A percentile compares a stretch with the other conserved stretches of the same genome.
phyloP scores from a whole-genome alignment of 2,888 invertebrate species.

The Ecdyonurus torrentis region DNA sequence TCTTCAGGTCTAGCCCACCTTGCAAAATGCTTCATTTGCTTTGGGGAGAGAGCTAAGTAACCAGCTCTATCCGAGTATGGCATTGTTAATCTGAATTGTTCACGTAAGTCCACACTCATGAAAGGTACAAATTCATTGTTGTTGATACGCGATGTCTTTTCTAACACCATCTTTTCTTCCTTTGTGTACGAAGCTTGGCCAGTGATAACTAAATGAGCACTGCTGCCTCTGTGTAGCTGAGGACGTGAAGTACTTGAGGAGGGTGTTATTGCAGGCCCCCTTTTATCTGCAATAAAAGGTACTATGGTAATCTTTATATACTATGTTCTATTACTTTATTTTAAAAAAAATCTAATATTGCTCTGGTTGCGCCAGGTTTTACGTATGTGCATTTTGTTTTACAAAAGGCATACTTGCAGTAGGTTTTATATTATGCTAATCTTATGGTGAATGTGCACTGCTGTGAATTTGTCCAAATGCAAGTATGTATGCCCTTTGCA shows the following conservation, averaged over 20 bases:
- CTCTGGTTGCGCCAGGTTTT: no score
- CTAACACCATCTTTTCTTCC: constrained; percentile 68
- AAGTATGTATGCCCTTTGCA: no score
- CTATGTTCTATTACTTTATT: no score
- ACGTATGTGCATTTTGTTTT: no score
- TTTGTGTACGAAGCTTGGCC: constrained; percentile 48
- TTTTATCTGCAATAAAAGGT: no score
- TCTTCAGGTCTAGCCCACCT: constrained; percentile 74
- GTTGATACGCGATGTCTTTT: constrained; percentile 72
- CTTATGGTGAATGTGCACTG: no score
- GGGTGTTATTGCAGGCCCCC: no score
- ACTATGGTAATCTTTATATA: no score
- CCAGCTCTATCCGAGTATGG: constrained; percentile 44
- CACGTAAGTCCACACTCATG: constrained; percentile 69
- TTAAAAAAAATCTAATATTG: no score
- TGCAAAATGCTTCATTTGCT: constrained; percentile 58
- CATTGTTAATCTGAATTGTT: constrained; percentile 43
- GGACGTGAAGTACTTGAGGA: constrained; percentile 22
- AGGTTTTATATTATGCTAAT: no score
- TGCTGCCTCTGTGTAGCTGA: constrained; percentile 41
- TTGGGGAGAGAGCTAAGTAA: constrained; percentile 58
- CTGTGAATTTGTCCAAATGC: no score
- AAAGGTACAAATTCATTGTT: constrained; percentile 82
- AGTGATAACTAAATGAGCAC: constrained; percentile 45
- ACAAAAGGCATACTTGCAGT: no score